Percentiles rank a stretch among this genome's conserved stretches.
Evolutionary conservation across 2,888 invertebrate genomes (phyloP).

Genomic region (Alentia gelatinosa): DNA sequence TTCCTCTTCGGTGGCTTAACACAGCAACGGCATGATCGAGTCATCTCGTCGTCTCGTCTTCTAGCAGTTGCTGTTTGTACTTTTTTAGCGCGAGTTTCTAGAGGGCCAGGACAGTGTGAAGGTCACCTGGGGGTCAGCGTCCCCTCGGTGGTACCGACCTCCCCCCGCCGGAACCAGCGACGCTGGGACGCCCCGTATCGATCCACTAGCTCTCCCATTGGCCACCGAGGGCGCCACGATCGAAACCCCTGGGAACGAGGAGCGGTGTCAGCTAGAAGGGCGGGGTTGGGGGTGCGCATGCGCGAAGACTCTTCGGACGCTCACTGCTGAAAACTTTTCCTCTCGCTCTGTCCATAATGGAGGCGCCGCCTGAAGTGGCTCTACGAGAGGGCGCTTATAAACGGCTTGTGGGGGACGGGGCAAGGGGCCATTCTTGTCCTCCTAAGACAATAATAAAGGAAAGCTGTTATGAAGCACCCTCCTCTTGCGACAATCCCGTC

Average conservation of each 20-base stretch:
- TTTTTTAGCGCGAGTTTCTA: not conserved
- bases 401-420: not conserved
- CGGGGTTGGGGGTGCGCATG: slow-evolving; percentile 27
- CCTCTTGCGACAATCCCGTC: not conserved
- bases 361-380: not conserved
- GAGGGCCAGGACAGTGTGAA: not conserved
- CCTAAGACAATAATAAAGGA: not conserved
- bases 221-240: slow-evolving; percentile 19
- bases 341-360: not conserved
- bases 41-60: not conserved
- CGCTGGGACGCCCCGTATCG: slow-evolving; percentile 1
- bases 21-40: not conserved
- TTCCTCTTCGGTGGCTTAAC: not conserved
- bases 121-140: slow-evolving; percentile 15
- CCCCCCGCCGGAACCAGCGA: not conserved
- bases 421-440: not conserved
- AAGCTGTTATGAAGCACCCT: not conserved
- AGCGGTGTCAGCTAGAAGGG: slow-evolving; percentile 8
- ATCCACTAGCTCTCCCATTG: not conserved
- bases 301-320: not conserved
- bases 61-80: not conserved
- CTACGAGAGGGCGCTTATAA: not conserved
- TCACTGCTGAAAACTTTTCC: slow-evolving; percentile 24
- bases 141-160: not conserved
- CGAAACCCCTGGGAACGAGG: slow-evolving; percentile 31